Percentiles rank a stretch among this genome's conserved stretches.
Evolutionary conservation across 2,888 invertebrate genomes (phyloP).

Genomic region (Netelia melanura): DNA sequence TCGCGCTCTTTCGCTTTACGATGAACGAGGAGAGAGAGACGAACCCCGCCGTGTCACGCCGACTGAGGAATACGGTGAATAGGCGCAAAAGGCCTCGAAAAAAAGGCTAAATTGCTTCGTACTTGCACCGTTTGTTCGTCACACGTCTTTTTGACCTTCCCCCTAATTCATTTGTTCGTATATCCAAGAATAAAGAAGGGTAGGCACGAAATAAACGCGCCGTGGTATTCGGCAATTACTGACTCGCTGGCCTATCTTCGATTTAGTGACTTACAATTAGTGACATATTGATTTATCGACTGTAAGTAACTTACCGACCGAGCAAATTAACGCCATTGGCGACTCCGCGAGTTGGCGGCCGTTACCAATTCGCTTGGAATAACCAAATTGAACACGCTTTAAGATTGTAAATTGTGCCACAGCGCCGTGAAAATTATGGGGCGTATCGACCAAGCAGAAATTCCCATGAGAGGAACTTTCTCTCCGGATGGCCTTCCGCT

Average conservation of each 20-base stretch:
- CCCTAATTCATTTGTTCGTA: background rate
- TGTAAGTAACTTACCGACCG: no score
- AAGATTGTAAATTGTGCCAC: background rate
- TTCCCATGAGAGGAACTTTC: slow-evolving; percentile 43
- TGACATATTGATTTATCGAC: no score
- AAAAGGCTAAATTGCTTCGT: slow-evolving; percentile 1
- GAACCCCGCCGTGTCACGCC: background rate
- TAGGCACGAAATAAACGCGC: background rate
- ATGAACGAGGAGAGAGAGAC: background rate
- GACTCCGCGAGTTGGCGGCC: no score
- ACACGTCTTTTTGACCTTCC: background rate
- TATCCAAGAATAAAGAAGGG: background rate
- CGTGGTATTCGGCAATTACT: background rate
- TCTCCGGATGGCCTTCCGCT: background rate
- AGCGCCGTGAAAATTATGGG: background rate
- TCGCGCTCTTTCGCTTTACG: slow-evolving; percentile 25
- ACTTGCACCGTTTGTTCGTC: slow-evolving; percentile 25
- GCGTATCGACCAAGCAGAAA: slow-evolving; percentile 21
- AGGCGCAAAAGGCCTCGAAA: background rate
- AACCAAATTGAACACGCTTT: no score
- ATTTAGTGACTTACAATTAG: no score
- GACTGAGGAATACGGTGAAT: slow-evolving; percentile 19
- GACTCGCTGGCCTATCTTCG: no score
- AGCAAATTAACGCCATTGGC: no score
- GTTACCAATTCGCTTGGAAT: no score